Conservation (phyloP, 2,888 invertebrate species). For the Polymixis lichenea region DNA sequence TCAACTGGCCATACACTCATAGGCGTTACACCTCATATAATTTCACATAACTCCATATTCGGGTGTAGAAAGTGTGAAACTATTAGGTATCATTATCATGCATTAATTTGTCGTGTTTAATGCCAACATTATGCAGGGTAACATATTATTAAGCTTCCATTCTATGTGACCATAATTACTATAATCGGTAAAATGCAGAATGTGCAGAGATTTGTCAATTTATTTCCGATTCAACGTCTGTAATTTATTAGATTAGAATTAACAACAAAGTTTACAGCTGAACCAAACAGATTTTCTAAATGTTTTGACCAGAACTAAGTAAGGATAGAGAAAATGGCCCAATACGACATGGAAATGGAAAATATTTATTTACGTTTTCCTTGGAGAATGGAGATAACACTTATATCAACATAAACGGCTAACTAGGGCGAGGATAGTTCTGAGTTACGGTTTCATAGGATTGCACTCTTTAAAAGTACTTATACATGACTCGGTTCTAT, state of each 20-base stretch:
- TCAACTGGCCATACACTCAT: neutral
- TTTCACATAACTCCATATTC: constrained; percentile 13
- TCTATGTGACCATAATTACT: neutral
- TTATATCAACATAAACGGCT: constrained; percentile 1
- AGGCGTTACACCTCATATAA: constrained; percentile 9
- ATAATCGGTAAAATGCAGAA: neutral
- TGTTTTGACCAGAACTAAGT: neutral
- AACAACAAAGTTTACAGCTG: neutral
- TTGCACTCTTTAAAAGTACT: neutral
- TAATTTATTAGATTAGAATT: neutral
- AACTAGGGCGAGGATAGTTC: constrained; percentile 40
- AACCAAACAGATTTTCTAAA: neutral
- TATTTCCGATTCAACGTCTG: neutral
- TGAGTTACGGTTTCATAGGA: constrained; percentile 10
- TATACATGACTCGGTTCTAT: neutral
- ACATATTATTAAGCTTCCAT: constrained; percentile 32
- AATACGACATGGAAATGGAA: constrained; percentile 10
- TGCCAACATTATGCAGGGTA: constrained; percentile 23
- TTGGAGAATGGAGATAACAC: constrained; percentile 36
- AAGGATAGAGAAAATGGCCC: neutral
- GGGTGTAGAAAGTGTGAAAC: constrained; percentile 56
- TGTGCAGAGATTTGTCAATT: neutral
- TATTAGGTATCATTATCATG: constrained; percentile 25
- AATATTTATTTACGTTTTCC: constrained; percentile 37
- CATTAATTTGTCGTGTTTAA: constrained; percentile 15